A percentile compares a stretch with the other conserved stretches of the same genome.
These are phyloP conservation scores for Hartigia nigra DNA, from an alignment of 2,888 invertebrate species.

Conservation along the genomic window DNA sequence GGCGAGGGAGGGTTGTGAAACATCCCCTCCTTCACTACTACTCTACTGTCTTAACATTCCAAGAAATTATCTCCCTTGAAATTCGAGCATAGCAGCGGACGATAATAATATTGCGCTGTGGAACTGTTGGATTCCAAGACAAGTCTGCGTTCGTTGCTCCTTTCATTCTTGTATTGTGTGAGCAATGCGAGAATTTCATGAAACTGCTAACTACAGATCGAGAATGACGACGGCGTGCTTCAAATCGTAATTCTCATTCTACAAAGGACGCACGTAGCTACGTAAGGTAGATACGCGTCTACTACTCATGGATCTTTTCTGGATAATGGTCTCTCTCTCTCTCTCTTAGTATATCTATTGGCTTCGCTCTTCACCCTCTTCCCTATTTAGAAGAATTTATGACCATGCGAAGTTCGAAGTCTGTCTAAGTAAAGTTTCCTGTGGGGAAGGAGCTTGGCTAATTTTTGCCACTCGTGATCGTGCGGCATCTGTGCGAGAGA, in stretches of 20 bases:
- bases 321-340: not conserved
- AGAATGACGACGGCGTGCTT: constrained; percentile 25
- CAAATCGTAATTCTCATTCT: constrained; percentile 28
- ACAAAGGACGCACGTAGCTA: constrained; percentile 24
- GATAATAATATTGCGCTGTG: constrained; percentile 54
- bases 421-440: not conserved
- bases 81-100: constrained; percentile 35
- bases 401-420: not conserved
- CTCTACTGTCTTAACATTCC: constrained; percentile 36
- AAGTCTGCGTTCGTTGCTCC: constrained; percentile 11
- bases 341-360: not conserved
- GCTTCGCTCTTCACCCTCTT: not conserved
- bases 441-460: not conserved
- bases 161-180: constrained; percentile 28
- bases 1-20: not conserved
- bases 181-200: constrained; percentile 34
- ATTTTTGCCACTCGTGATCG: not conserved
- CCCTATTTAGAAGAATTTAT: not conserved
- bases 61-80: constrained; percentile 45
- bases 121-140: constrained; percentile 44
- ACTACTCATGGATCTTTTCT: not conserved
- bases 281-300: no score
- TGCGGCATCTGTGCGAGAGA: not conserved
- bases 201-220: constrained; percentile 49
- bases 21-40: not conserved